Percentiles rank a stretch among this genome's conserved stretches.
Conservation (phyloP, 2,797 vertebrate genomes). For the Micromesistius poutassou region DNA sequence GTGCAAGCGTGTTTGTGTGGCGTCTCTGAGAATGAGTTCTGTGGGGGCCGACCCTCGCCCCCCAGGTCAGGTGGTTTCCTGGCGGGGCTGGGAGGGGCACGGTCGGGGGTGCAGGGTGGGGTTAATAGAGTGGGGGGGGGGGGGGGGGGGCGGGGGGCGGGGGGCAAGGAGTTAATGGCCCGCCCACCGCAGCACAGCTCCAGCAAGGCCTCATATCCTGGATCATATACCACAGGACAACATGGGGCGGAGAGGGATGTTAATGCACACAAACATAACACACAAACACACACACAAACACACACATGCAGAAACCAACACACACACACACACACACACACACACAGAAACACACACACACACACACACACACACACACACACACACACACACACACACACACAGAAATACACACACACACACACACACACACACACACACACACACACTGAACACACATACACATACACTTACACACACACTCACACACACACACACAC, state of each 20-base stretch:
- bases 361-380: not conserved
- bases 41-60: not conserved
- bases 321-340: constrained; percentile 30
- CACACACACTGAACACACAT: not conserved
- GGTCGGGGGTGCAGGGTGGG: too few species aligned
- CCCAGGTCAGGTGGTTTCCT: constrained; percentile 28
- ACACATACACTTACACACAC: not conserved
- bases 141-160: too few species aligned
- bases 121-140: too few species aligned
- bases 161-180: too few species aligned
- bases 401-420: not conserved
- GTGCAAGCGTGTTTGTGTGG: too few species aligned
- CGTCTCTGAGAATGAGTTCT: too few species aligned
- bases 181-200: constrained; percentile 33
- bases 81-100: too few species aligned
- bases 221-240: constrained; percentile 29
- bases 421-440: not conserved
- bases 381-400: not conserved
- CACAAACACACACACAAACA: constrained; percentile 23
- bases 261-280: too few species aligned
- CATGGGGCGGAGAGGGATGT: not conserved
- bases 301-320: constrained; percentile 7
- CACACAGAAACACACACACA: constrained; percentile 45
- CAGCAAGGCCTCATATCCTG: constrained; percentile 35
- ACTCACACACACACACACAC: not conserved